Evolutionary conservation across 2,113 vertebrate genomes (phyloP), one percentile per base, ranked within the genome.

Genomic region (Oenanthe melanoleuca): DNA sequence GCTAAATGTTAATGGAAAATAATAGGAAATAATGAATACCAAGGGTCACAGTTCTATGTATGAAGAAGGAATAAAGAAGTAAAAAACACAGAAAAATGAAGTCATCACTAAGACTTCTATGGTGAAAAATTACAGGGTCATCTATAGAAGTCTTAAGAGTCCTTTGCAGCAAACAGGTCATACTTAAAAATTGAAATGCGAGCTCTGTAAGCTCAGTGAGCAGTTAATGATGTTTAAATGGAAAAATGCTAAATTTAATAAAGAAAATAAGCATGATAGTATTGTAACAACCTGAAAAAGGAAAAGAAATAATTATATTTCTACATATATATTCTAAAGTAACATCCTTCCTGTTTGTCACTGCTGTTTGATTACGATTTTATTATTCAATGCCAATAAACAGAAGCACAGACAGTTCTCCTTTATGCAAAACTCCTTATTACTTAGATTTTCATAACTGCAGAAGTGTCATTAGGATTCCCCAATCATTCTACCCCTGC

Each of bases 331-430:
- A 53, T 84, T 88, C 49, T 80, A 59, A 93, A 83, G 80, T 40
- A 88, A 19, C 28, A 91, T 55, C 26, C 33, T 74, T 16, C 9
- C 13, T 1, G 18, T 9, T 21, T 70, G 23, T 73, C 71, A 53
- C 31, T 73, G 55, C 66, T 77, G 23, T 86, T 93, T 77, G n/a
- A 83, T 88, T 84, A 77, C 52, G 29, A 37, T 81, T 95, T 94
- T 92, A 53, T 70, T 74, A 84, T 80, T 95, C 52, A 63, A 18
- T 66, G 38, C 13, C 40, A 74, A 50, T 80, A 88, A 89, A 78
- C n/a, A 84, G 31, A 75, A 44, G 24, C 29, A 75, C 56, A 88
- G 78, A 31, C 13, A 31, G 10, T 47, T 72, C 23, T 92, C 28
- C 31, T 75, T 67, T 64, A 64, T 64, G 26, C n/a, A 75, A 81